Base-by-base conservation (phyloP, 2,113 vertebrate genomes). In the Petromus typicus region DNA sequence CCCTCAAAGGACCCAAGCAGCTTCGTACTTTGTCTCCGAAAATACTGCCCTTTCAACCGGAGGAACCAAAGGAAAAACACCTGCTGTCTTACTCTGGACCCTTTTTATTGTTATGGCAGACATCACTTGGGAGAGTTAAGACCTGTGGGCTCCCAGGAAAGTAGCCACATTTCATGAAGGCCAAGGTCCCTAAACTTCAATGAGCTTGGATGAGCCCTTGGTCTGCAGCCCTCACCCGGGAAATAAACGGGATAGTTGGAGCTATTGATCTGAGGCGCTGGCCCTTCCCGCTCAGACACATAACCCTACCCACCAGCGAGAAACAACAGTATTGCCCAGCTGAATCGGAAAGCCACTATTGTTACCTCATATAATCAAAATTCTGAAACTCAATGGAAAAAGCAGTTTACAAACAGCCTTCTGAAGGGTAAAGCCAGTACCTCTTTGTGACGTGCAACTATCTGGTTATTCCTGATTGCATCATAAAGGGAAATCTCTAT, bases 401-500 rank as follows among this genome's bases (percentile, higher is more conserved):
- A 91, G 75, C 71, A 95, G 57, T 92, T 94, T 96, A 94, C 56
- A 59, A 93, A 95, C 20, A 84, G 23, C 43, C 69, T 91, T 93
- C 64, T 76, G 69, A 67, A 81, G 83, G 64, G 40, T 57, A 84
- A 97, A 95, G 48, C 37, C 80, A 66, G 48, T 54, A 59, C 12
- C 45, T 34, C 23, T 95, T 71, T 7, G 18, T 71, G 88, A 59
- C 59, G 76, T 89, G 91, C 94, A 71, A 9, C 81, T 81, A 78
- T 56, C 54, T 86, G 85, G 76, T 92, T 93, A 54, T 76, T 94
- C 89, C 32, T 81, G 94, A 89, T 93, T 93, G 90, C 95, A 54
- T 95, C 95, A 95, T 63, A 96, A 94, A 95, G 75, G 84, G 66
- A 94, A 96, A 96, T 96, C 90, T 96, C 64, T 96, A 18, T 93